Percentiles rank a stretch among this genome's conserved stretches.
Evolutionary conservation across 1,140 invertebrate species (phyloP).

Genomic region (Lamellibrachia luymesi): DNA sequence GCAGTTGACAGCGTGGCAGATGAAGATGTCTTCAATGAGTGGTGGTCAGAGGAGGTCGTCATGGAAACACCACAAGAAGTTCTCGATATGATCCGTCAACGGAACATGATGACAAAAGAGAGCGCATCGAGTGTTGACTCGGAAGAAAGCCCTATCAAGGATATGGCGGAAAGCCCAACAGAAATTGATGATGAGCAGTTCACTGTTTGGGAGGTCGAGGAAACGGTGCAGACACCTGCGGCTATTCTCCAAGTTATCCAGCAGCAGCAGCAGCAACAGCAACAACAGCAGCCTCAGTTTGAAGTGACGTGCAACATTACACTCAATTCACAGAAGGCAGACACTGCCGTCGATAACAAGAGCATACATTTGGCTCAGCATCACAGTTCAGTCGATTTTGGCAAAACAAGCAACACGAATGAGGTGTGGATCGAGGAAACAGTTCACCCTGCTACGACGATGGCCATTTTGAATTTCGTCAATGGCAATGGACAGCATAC

Average conservation of each 20-base stretch:
- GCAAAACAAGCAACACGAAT: not conserved
- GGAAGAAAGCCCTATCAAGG: not conserved
- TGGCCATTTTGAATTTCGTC: slow-evolving; percentile 2
- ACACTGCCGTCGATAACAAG: not conserved
- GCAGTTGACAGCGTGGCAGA: not conserved
- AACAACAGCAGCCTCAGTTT: not conserved
- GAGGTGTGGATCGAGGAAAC: not conserved
- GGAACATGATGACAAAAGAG: not conserved
- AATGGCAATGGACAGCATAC: not conserved
- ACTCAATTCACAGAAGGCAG: not conserved
- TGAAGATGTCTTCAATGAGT: slow-evolving; percentile 9
- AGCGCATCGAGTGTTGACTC: not conserved
- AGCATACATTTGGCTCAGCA: not conserved
- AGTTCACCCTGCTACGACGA: not conserved
- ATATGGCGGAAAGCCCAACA: not conserved
- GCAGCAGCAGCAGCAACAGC: not conserved
- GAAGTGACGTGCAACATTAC: not conserved
- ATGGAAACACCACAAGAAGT: not conserved
- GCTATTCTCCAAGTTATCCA: slow-evolving; percentile 7
- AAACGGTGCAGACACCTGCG: not conserved
- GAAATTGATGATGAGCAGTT: not conserved
- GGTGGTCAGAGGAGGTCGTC: not conserved
- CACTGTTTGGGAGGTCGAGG: not conserved
- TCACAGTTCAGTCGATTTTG: not conserved
- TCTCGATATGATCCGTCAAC: not conserved